These are phyloP conservation scores for Luffia ferchaultella DNA, from an alignment of 2,888 invertebrate species.

Conservation along the genomic window DNA sequence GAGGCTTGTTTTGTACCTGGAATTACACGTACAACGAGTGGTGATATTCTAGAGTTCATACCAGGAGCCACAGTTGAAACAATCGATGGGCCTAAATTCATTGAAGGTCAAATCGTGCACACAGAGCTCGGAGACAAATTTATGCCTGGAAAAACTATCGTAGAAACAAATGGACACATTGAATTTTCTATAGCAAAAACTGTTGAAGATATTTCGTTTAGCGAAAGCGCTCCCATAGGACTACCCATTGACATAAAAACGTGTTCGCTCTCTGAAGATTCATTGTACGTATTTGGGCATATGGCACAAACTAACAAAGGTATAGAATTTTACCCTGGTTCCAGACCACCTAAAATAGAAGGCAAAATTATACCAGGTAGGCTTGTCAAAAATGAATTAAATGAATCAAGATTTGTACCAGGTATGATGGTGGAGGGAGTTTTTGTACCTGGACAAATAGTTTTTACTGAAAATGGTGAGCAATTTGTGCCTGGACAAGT, in stretches of 20 bases:
- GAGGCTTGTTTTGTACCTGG: slow-evolving; percentile 70
- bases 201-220: slow-evolving; percentile 63
- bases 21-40: slow-evolving; percentile 48
- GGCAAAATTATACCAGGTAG: slow-evolving; percentile 72
- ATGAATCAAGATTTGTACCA: slow-evolving; percentile 72
- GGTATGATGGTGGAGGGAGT: slow-evolving; percentile 73
- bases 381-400: slow-evolving; percentile 66
- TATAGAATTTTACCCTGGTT: slow-evolving; percentile 72
- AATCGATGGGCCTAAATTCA: slow-evolving; percentile 69
- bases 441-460: slow-evolving; percentile 75
- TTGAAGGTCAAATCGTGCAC: slow-evolving; percentile 71
- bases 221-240: slow-evolving; percentile 61
- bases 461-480: slow-evolving; percentile 73
- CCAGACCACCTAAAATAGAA: slow-evolving; percentile 51
- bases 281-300: slow-evolving; percentile 68
- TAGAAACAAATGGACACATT: slow-evolving; percentile 53
- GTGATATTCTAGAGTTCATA: slow-evolving; percentile 56
- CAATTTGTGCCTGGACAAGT: slow-evolving; percentile 78
- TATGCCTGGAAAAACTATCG: slow-evolving; percentile 67
- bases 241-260: slow-evolving; percentile 67
- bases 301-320: slow-evolving; percentile 72
- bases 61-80: slow-evolving; percentile 71
- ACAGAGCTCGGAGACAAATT: slow-evolving; percentile 69
- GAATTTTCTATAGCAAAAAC: slow-evolving; percentile 68
- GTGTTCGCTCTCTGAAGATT: slow-evolving; percentile 55